These are phyloP conservation scores for Aspidiotus destructor DNA, from an alignment of 2,888 invertebrate species.

Conservation along the genomic window DNA sequence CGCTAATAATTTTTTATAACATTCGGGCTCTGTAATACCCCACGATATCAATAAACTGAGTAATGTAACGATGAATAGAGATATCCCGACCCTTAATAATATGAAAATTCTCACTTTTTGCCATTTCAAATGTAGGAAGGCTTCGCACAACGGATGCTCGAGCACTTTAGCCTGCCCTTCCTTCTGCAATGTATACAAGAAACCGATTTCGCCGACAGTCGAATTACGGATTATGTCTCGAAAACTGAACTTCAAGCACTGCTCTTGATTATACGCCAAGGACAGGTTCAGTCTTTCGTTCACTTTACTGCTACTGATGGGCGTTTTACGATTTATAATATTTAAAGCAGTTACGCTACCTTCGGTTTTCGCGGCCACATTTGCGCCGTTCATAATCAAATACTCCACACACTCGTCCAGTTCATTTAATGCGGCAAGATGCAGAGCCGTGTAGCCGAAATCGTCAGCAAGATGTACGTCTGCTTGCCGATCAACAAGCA, in stretches of 20 bases:
- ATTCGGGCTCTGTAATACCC: background rate
- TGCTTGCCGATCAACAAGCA: constrained; percentile 18
- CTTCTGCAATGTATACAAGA: constrained; percentile 75
- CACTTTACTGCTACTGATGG: constrained; percentile 72
- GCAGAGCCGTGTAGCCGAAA: constrained; percentile 47
- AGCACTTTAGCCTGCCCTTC: constrained; percentile 80
- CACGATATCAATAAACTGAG: constrained; percentile 61
- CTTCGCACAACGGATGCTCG: constrained; percentile 75
- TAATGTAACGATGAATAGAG: constrained; percentile 67
- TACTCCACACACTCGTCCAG: constrained; percentile 74
- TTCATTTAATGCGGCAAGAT: constrained; percentile 75
- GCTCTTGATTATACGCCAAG: constrained; percentile 42
- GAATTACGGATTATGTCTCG: constrained; percentile 24
- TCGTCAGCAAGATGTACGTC: constrained; percentile 19
- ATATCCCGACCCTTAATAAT: constrained; percentile 65
- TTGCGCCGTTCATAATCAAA: constrained; percentile 72
- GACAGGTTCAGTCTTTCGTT: constrained; percentile 71
- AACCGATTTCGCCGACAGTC: constrained; percentile 62
- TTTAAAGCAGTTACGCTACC: constrained; percentile 78
- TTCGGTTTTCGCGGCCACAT: constrained; percentile 75
- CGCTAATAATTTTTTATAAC: constrained; percentile 40
- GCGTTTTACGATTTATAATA: constrained; percentile 75
- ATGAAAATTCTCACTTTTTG: constrained; percentile 82
- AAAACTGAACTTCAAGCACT: constrained; percentile 25
- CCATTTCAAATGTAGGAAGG: constrained; percentile 81